Evolutionary conservation across 1,140 invertebrate species (phyloP), one percentile per base, ranked within the genome.

Genomic region (Tribolium madens): DNA sequence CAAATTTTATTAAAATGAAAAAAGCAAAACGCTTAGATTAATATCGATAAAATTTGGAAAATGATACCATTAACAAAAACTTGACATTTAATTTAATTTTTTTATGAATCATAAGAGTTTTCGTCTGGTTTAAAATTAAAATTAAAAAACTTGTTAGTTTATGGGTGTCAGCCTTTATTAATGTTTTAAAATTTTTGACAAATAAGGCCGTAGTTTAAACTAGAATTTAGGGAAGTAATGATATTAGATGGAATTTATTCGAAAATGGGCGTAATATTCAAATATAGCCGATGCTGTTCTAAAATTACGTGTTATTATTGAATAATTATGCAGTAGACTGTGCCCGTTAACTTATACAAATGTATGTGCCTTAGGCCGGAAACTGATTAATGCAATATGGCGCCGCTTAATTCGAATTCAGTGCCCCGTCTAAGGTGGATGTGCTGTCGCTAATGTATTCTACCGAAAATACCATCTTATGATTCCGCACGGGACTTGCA

Each of bases 311-410:
- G 74, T 75, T 75, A 75, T 75, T 75, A 75, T 75, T 75, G 57
- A 69, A 75, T 75, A 75, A 75, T 75, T 68, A 75, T 68, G 57
- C 48, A 75, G 42, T 47, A 64, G 74, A 75, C 6, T 68, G 46
- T 75, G 60, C 60, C 57, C 53, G 57, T 75, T 69, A 75, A 75
- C 53, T 75, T 69, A 75, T 75, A 50, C 74, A 50, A 75, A 75
- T 75, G 73, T 69, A 46, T 72, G 68, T 71, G 75, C 75, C 52
- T 76, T 76, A 76, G 75, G 69, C 75, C 69, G 75, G 69, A 76
- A 76, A 76, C 75, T 76, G 75, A 76, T 71, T 76, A 76, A 76
- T 76, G 75, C 75, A 76, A 76, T 76, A 76, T 76, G 75, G 75
- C 48, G 75, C 70, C 50, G 21, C 48, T 71, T 76, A 76, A 70